A percentile compares a stretch with the other conserved stretches of the same genome.
These are phyloP conservation scores for Corythornis vintsioides DNA, from an alignment of 2,113 vertebrate genomes.

Conservation along the genomic window DNA sequence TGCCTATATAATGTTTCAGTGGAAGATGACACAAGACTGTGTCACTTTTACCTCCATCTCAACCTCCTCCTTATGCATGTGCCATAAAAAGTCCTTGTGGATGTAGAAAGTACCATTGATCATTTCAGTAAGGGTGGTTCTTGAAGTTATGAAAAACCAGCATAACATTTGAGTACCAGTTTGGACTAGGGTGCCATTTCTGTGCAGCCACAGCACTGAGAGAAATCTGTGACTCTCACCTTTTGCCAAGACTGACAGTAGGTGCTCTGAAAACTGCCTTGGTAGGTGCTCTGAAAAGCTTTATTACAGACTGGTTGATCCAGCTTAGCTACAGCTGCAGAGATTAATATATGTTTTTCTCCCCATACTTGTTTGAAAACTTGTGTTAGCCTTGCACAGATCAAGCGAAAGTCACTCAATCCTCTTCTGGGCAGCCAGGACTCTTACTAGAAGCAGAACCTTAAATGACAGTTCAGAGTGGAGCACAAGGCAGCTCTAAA, in stretches of 20 bases:
- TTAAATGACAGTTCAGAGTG: neutral
- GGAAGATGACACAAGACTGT: neutral
- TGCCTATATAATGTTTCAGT: neutral
- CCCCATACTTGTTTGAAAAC: neutral
- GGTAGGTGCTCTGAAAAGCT: neutral
- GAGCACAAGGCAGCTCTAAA: neutral
- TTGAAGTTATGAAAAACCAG: neutral
- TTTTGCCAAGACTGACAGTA: neutral
- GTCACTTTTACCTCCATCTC: neutral
- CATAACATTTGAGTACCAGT: neutral
- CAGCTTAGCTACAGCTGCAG: neutral
- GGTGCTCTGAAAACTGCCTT: neutral
- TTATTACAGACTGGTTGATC: neutral
- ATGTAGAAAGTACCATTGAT: neutral
- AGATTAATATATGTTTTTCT: neutral
- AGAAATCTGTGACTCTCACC: neutral
- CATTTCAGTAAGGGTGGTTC: neutral
- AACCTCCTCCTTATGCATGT: neutral
- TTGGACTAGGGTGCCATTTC: neutral
- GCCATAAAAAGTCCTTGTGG: neutral
- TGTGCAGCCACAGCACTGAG: fast-evolving
- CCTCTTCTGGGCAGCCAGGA: neutral
- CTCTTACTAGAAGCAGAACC: neutral
- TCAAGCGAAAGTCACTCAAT: neutral
- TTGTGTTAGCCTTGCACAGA: neutral